These are phyloP conservation scores for Haemorhous mexicanus DNA, from an alignment of 2,113 vertebrate species.

Conservation along the genomic window DNA sequence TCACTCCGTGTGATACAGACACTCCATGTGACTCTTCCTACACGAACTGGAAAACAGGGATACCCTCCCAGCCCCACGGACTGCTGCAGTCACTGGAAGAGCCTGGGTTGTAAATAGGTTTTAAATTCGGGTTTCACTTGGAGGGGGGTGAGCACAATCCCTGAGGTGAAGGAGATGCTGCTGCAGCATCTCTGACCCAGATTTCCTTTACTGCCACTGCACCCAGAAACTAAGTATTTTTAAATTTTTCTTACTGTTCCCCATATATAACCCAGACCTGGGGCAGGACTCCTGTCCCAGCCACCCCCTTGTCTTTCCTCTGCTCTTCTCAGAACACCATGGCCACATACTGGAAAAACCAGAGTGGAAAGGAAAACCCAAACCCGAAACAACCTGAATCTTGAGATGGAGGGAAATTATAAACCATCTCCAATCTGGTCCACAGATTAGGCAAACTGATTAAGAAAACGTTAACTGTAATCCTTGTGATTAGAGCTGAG, in stretches of 20 bases:
- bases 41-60: neutral
- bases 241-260: neutral
- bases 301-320: neutral
- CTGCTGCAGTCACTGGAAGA: neutral
- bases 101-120: neutral
- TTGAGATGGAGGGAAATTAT: neutral
- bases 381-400: neutral
- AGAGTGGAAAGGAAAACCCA: neutral
- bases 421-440: neutral
- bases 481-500: neutral
- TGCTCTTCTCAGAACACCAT: neutral
- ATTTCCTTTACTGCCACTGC: neutral
- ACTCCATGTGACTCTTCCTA: neutral
- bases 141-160: neutral
- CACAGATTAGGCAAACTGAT: constrained; percentile 5
- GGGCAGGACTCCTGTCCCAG: neutral
- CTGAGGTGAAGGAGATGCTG: neutral
- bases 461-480: constrained; percentile 28
- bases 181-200: neutral
- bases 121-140: neutral
- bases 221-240: neutral
- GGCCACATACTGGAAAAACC: neutral
- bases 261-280: neutral
- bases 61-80: rapidly evolving
- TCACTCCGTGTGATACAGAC: neutral